A percentile compares a stretch with the other conserved stretches of the same genome.
Conservation (phyloP, 2,888 invertebrate genomes). For the Seladonia tumulorum region DNA sequence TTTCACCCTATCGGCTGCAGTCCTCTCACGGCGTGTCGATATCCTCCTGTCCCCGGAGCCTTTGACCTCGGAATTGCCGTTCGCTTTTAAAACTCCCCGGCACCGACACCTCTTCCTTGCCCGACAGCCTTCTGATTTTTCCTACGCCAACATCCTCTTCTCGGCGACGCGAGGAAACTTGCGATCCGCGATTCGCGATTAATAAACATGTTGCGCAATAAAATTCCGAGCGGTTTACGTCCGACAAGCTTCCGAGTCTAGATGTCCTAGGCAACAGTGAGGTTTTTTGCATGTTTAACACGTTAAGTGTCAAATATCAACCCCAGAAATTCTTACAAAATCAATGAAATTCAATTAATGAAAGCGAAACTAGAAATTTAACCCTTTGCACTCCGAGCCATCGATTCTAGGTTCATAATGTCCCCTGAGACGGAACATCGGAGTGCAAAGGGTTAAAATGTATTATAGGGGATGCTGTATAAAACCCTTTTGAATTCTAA, state of each 20-base stretch:
- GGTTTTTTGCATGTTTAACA: constrained; percentile 34
- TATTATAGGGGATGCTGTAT: no score
- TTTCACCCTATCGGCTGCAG: constrained; percentile 59
- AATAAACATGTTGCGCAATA: constrained; percentile 37
- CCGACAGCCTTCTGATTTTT: constrained; percentile 32
- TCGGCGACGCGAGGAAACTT: constrained; percentile 1
- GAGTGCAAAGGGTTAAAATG: no score
- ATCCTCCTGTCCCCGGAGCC: constrained; percentile 50
- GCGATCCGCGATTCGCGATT: constrained; percentile 21
- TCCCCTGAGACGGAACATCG: no score
- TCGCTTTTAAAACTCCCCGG: constrained; percentile 50
- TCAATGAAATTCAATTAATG: no score
- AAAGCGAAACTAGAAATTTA: no score
- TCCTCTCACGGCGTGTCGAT: constrained; percentile 58
- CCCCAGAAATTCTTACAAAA: no score
- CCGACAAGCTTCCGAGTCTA: not conserved
- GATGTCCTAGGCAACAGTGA: not conserved
- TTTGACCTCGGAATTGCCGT: constrained; percentile 61
- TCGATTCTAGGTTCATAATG: no score
- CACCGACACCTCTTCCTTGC: constrained; percentile 33
- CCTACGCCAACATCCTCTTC: not conserved
- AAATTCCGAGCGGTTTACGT: not conserved
- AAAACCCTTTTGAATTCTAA: no score
- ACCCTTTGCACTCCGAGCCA: no score
- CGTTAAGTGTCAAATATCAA: no score